Evolutionary conservation across 30 jellyfish, hydroid and myxozoan genomes (phyloP), one percentile per base, ranked within the genome.

Genomic region (Turritopsis dohrnii): DNA sequence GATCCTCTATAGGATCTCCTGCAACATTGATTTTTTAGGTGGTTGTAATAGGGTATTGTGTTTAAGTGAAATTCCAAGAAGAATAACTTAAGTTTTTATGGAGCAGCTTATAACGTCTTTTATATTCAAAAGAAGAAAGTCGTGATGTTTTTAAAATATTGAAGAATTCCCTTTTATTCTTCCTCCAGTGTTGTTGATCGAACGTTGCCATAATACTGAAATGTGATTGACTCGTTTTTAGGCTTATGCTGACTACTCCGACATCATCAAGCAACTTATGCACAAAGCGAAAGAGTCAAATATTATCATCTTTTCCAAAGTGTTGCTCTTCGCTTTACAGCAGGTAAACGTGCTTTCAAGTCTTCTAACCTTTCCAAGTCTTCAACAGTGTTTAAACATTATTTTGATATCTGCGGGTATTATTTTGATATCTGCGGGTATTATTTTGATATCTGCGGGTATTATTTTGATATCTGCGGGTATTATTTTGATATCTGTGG

Each of bases 191-290:
- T n/a, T n/a, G n/a, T n/a, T n/a, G n/a, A n/a, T n/a, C n/a, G n/a
- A n/a, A n/a, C n/a, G n/a, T n/a, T n/a, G n/a, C n/a, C n/a, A n/a
- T n/a, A n/a, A n/a, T n/a, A n/a, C n/a, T n/a, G n/a, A n/a, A n/a
- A n/a, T n/a, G n/a, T n/a, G n/a, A n/a, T 52, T 76, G 25, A 52
- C 69, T 25, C n/a, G 21, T 66, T 41, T 66, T 18, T 69, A 92
- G 98, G 96, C 95, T 21, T 87, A 84, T 66, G 86, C 98, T 28
- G 96, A 88, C 16, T 92, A 65, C 71, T 84, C 98, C 18, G 98
- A 92, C 86, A 92, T 92, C 84, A 92, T 92, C 89, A 92, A 92
- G 73, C 93, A 85, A 54, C 83, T 94, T 21, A 92, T 92, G 98
- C 60, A 81, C 41, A 84, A 87, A 74, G 89, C 92, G 22, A 84